Evolutionary conservation across 2,888 invertebrate species (phyloP).

Genomic region (Drosophila sordidula): DNA sequence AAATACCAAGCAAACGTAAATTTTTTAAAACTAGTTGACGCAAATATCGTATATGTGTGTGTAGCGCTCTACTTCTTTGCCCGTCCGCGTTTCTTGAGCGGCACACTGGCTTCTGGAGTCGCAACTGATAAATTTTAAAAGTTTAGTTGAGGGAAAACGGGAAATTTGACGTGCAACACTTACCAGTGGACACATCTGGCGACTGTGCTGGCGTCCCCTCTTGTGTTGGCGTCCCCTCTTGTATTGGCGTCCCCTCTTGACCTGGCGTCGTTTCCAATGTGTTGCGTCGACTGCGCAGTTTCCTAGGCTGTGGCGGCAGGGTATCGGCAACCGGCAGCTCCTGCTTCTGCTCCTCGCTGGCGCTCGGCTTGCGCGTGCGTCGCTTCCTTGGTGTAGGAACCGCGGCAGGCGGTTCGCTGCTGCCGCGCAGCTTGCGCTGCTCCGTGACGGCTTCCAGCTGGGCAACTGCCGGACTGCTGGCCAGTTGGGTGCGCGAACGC

Average conservation of each 20-base stretch:
- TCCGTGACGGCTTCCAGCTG: neutral
- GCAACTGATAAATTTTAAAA: neutral
- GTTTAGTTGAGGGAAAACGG: neutral
- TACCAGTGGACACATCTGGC: neutral
- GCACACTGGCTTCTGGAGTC: constrained; percentile 36
- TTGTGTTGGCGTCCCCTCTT: neutral
- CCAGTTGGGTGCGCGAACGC: constrained; percentile 11
- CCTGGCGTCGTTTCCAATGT: neutral
- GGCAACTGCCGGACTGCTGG: neutral
- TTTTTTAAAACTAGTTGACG: neutral
- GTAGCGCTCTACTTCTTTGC: constrained; percentile 18
- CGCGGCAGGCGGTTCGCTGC: constrained; percentile 34
- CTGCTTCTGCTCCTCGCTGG: neutral
- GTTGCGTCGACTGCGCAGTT: constrained; percentile 18
- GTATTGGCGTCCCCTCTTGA: neutral
- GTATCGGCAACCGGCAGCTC: neutral
- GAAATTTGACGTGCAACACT: neutral
- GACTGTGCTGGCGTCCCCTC: neutral
- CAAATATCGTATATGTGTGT: neutral
- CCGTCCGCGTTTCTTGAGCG: constrained; percentile 59
- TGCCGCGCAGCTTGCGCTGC: constrained; percentile 7
- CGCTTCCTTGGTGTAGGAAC: no score
- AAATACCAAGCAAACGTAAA: neutral
- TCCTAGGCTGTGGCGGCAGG: neutral
- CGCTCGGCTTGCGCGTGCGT: neutral